Base-by-base conservation (phyloP, 30 jellyfish, hydroid and myxozoan genomes). In the Aurelia sp. region DNA sequence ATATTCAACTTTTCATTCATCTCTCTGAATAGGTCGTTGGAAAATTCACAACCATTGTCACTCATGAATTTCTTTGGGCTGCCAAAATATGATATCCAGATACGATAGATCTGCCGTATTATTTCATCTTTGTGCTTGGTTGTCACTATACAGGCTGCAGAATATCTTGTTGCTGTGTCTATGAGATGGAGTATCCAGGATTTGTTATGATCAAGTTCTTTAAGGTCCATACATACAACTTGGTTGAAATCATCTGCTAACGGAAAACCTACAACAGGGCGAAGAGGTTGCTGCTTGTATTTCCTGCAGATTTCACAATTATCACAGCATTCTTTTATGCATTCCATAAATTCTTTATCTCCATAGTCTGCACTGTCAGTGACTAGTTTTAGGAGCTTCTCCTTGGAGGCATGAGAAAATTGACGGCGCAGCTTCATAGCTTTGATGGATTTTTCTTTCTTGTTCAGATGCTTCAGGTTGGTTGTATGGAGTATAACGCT, bases 171-270 rank as follows among this genome's bases (percentile, higher is more conserved):
- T 37, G 83, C 83, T 17, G 66, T 22, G 30, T 72, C 66, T 6
- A 18, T 72, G 69, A 72, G 83, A 4, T 37, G 22, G 10, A 72
- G 23, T 10, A 72, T 72, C 66, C 66, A 4, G 9, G 27, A 48
- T 4, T 41, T 58, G 5, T 58, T 6, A 15, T 6, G 33, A 13
- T 7, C 19, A 13, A 8, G 63, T 7, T 72, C 66, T 6, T 60
- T 78, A 18, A 65, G 33, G 27, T 78, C 89, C 89, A 62, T 61
- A 8, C 84, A 68, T n/a, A 78, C 89, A 27, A 44, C 35, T 40
- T 78, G 53, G 47, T 62, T 78, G 57, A 78, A 61, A 21, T 18
- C 18, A 20, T 27, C 30, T 13, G 86, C 89, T 18, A 78, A 31
- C 22, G 89, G 84, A 7, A 65, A 23, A 15, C 75, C n/a, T 15